Evolutionary conservation across 2,888 invertebrate species (phyloP).

Genomic region (Villa cingulata): DNA sequence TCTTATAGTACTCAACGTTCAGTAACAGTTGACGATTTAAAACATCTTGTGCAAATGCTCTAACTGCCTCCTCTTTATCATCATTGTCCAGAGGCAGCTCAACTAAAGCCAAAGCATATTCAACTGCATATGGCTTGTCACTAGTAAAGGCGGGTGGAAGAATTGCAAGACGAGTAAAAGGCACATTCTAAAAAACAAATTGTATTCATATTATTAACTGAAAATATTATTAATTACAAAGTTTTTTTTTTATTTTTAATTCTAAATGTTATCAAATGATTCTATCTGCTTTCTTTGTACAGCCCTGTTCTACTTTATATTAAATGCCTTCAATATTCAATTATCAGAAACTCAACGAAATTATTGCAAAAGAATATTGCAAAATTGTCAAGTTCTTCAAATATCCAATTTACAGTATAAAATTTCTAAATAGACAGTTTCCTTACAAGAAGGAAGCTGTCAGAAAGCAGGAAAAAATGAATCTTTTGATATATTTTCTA

Average conservation of each 20-base stretch:
- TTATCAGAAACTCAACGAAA: background rate
- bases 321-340: background rate
- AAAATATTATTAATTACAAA: background rate
- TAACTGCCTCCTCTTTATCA: conserved; percentile 59
- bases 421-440: background rate
- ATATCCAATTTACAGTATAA: background rate
- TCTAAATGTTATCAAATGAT: too few relatives aligned
- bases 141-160: conserved; percentile 63
- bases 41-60: conserved; percentile 47
- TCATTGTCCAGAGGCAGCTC: conserved; percentile 79
- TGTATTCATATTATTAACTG: background rate
- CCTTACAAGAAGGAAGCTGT: conserved; percentile 10
- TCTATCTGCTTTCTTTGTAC: background rate
- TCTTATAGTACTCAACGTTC: conserved; percentile 63
- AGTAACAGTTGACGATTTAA: conserved; percentile 64
- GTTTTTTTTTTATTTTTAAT: too few relatives aligned
- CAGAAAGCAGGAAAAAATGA: background rate
- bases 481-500: conserved; percentile 18
- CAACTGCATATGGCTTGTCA: conserved; percentile 71
- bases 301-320: background rate
- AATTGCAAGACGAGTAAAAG: conserved; percentile 59
- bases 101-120: conserved; percentile 74
- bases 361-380: background rate
- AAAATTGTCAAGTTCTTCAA: background rate
- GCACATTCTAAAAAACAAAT: conserved; percentile 38